Evolutionary conservation across 2,113 vertebrate genomes (phyloP).

Genomic region (Tetraodon nigroviridis): DNA sequence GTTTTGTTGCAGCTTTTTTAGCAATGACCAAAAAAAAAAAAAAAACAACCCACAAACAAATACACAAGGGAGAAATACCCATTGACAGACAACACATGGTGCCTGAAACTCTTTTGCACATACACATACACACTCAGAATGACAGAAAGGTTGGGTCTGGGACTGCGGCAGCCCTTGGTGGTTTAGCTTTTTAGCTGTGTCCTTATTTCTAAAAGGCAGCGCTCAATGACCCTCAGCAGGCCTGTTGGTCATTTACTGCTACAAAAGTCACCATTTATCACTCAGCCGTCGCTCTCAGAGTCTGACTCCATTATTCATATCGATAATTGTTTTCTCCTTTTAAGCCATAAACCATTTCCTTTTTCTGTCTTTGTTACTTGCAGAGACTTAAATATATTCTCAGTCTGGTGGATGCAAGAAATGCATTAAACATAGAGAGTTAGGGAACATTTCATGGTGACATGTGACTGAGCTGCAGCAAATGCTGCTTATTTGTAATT

Average conservation of each 20-base stretch:
- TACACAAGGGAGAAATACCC: conserved; percentile 35
- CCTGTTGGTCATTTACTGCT: conserved; percentile 32
- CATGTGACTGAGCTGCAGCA: too few species aligned
- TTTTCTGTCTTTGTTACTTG: conserved; percentile 16
- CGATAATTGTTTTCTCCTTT: conserved; percentile 9
- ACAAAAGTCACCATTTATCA: conserved; percentile 45
- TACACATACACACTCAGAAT: conserved; percentile 15
- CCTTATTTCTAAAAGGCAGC: conserved; percentile 40
- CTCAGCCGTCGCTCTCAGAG: conserved; percentile 28
- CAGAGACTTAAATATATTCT: neutral
- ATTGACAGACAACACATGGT: conserved; percentile 31
- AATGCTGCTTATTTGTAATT: too few species aligned
- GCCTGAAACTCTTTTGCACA: conserved; percentile 7
- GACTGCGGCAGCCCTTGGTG: conserved; percentile 48
- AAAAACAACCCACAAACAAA: conserved; percentile 5
- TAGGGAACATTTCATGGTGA: neutral
- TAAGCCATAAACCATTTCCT: conserved; percentile 16
- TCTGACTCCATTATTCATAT: conserved; percentile 31
- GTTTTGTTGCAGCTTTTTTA: conserved; percentile 24
- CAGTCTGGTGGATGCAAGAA: neutral
- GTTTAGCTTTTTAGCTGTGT: conserved; percentile 52
- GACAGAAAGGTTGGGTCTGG: conserved; percentile 11
- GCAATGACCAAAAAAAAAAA: neutral
- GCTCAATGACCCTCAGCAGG: conserved; percentile 51
- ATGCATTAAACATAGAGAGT: neutral